Conservation (phyloP, 2,888 invertebrate genomes). For the Polydrusus pterygomalis region DNA sequence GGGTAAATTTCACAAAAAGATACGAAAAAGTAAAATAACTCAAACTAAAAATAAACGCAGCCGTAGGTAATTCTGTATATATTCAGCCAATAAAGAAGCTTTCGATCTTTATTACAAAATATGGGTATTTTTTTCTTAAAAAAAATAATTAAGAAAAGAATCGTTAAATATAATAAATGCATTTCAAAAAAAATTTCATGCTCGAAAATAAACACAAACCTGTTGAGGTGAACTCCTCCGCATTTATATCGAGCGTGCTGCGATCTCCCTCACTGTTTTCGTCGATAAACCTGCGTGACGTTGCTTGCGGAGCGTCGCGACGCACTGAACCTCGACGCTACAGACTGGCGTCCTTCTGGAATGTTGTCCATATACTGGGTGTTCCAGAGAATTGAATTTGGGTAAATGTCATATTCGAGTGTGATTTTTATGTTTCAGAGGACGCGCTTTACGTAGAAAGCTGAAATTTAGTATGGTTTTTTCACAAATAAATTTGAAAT, state of each 20-base stretch:
- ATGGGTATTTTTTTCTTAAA: background rate
- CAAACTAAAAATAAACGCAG: too few species aligned
- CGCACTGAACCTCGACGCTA: slow-evolving; percentile 47
- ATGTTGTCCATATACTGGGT: slow-evolving; percentile 30
- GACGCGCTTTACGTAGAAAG: too few species aligned
- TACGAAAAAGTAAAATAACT: too few species aligned
- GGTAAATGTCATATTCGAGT: background rate
- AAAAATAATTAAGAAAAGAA: background rate
- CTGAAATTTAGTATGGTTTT: too few species aligned
- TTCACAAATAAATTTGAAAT: too few species aligned
- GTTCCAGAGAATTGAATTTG: background rate
- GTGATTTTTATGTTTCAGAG: too few species aligned
- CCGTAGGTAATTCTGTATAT: too few species aligned
- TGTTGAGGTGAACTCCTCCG: slow-evolving; percentile 40
- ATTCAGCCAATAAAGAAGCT: too few species aligned
- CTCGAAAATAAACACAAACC: slow-evolving; percentile 48
- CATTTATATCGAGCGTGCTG: slow-evolving; percentile 14
- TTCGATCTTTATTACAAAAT: too few species aligned
- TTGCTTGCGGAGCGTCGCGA: slow-evolving; percentile 50
- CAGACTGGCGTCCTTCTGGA: slow-evolving; percentile 42
- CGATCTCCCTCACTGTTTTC: slow-evolving; percentile 39
- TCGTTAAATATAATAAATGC: background rate
- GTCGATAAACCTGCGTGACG: slow-evolving; percentile 46
- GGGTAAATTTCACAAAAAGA: too few species aligned
- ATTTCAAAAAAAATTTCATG: slow-evolving; percentile 8